Evolutionary conservation across 2,888 invertebrate genomes (phyloP), one percentile per base, ranked within the genome.

Genomic region (Notodonta dromedarius): DNA sequence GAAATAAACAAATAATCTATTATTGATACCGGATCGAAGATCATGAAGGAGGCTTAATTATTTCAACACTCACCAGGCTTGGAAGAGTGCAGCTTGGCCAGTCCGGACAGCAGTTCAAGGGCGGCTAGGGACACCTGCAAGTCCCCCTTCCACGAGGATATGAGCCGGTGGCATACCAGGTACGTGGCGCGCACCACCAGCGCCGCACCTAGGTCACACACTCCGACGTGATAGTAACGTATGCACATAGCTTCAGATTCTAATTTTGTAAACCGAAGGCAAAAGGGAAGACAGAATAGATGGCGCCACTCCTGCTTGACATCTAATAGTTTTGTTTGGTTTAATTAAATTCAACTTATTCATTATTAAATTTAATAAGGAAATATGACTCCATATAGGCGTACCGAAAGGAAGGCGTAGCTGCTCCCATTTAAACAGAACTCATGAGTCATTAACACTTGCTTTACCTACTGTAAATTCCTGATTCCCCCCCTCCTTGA

Each of bases 71-170:
- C 89, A 98, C 98, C 98, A 90, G 98, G 97, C 86, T 98, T 97
- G 51, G 96, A 96, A 62, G 98, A 97, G 76, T 97, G 96, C n/a
- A 98, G 95, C 78, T 98, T 96, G 24, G 98, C 98, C 58, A 99
- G 94, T 9, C 98, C 98, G 7, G 97, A 96, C 0, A 99, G 94
- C 59, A 99, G 94, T 87, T 99, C 99, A 67, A 99, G 91, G 0
- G 99, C 99, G 0, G 99, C 98, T 61, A 99, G 90, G 0, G 98
- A 98, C 50, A 98, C 97, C 84, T 98, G 98, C 65, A 99, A 93
- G 89, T 99, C 99, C 0, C 97, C 96, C 91, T 98, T 99, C 99
- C 99, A 99, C 0, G 98, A 97, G 0, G 98, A 98, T 83, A 98
- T 98, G 63, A 99, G 94, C 32, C 98, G 96, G 88, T 98, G 98